These are phyloP conservation scores for Nomada ruficornis DNA, from an alignment of 2,888 invertebrate species.

Conservation along the genomic window DNA sequence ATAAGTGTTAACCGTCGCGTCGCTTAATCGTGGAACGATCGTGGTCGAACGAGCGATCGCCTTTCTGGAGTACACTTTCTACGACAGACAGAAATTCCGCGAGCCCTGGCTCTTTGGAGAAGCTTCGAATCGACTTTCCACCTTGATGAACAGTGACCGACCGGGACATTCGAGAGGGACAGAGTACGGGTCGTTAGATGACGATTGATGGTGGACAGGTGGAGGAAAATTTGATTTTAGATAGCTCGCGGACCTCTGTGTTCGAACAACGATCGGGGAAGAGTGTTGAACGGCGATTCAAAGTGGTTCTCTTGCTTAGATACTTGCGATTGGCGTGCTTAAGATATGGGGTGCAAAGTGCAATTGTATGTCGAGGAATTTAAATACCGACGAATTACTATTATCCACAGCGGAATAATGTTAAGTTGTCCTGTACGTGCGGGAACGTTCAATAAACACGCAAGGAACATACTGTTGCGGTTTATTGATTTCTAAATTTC, in stretches of 20 bases:
- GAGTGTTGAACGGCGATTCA: neutral
- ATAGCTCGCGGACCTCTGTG: too few species aligned
- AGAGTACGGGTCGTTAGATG: too few species aligned
- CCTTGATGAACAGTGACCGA: too few species aligned
- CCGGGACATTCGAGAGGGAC: too few species aligned
- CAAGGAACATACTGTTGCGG: constrained; percentile 1
- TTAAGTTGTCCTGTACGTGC: neutral
- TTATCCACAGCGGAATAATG: constrained; percentile 1
- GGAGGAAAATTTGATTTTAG: too few species aligned
- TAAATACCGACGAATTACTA: neutral
- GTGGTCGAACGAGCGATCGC: too few species aligned
- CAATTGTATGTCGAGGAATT: neutral
- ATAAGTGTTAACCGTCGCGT: neutral
- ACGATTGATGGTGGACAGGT: too few species aligned
- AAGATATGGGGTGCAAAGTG: neutral
- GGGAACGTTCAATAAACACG: constrained; percentile 7
- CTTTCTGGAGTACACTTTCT: too few species aligned
- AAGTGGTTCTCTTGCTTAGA: neutral
- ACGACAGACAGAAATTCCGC: too few species aligned
- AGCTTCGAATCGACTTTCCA: too few species aligned
- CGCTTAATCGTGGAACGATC: neutral
- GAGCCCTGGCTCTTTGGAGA: too few species aligned
- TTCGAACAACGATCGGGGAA: neutral
- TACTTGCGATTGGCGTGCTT: neutral
- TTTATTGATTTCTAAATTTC: constrained; percentile 39